phyloP scores from a whole-genome alignment of 2,797 vertebrate genomes.

The Rhinatrema bivittatum region DNA sequence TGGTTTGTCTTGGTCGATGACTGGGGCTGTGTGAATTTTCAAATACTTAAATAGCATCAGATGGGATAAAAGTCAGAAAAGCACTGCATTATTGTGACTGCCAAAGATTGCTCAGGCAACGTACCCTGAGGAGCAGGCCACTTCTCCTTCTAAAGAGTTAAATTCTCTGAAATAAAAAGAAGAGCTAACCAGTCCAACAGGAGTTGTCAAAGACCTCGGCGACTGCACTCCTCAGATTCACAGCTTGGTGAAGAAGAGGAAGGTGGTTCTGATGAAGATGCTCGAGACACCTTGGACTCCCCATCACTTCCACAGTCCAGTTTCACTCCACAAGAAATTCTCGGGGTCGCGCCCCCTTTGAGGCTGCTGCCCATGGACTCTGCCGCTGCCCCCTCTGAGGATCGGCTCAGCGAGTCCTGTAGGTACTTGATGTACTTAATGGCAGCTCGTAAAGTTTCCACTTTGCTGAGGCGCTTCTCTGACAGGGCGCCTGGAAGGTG shows the following conservation, averaged over 20 bases:
- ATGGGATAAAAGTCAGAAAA: too few relatives aligned
- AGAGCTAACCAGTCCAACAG: neutral
- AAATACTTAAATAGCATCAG: neutral
- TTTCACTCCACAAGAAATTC: neutral
- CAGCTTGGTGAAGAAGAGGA: conserved; percentile 26
- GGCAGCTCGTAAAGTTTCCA: conserved; percentile 74
- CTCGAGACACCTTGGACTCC: conserved; percentile 7
- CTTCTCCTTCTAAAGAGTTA: too few relatives aligned
- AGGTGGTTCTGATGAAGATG: conserved; percentile 2
- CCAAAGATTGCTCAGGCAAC: neutral
- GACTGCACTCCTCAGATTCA: conserved; percentile 25
- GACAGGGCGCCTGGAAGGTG: conserved; percentile 60
- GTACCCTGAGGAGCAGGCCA: neutral
- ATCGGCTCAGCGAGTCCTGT: conserved; percentile 55
- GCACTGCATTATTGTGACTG: accelerated
- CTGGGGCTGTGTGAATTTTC: too few relatives aligned
- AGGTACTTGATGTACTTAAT: conserved; percentile 75
- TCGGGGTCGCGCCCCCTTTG: neutral
- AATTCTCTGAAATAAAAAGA: neutral
- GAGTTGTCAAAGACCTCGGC: neutral
- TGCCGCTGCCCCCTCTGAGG: neutral
- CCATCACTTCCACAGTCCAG: conserved; percentile 7
- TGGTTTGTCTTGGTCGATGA: too few relatives aligned
- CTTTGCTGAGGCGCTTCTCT: conserved; percentile 71
- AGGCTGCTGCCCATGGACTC: neutral